Evolutionary conservation across 2,113 vertebrate genomes (phyloP), one percentile per base, ranked within the genome.

Genomic region (Chaetodon auriga): DNA sequence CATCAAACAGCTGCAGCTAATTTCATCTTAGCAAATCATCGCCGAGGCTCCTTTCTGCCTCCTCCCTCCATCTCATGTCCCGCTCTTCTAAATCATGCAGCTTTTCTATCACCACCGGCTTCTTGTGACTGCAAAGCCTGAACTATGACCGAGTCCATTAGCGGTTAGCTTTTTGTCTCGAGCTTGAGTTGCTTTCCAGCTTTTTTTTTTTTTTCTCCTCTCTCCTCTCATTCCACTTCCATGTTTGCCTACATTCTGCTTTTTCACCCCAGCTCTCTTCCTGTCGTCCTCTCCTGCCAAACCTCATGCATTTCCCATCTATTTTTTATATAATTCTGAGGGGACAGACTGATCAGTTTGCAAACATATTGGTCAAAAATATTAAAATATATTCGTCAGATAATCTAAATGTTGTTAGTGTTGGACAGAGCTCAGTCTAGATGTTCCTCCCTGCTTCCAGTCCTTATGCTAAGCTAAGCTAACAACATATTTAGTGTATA

Each of bases 1-100:
- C 69, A 73, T 80, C 80, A 75, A 73, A 78, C 85, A 86, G 72
- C 84, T 89, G 80, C 89, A 46, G 72, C 68, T 78, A 61, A 84
- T 91, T 81, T 82, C 71, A 79, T 82, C 72, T 36, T 1, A 78
- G 85, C 79, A 77, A 82, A 62, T 80, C 38, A 51, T 70, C 70
- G 21, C 16, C 23, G 16, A 30, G 14, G 16, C 30, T 48, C 46
- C 13, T 30, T 69, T 49, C 25, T 35, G 49, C 76, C 46, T 41
- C 51, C 10, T 54, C 21, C 57, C 38, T 51, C 15, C 38, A 1
- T 54, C 13, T 21, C 1, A 0, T 57, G 41, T 46, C 36, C 6
- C 2, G 48, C 48, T 81, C 16, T 53, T 38, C 5, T 10, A 48
- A 16, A 12, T 6, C 35, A 14, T 14, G 36, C 5, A 61, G 46